Conservation (phyloP, 2,797 vertebrate genomes). For the Bucorvus abyssinicus region DNA sequence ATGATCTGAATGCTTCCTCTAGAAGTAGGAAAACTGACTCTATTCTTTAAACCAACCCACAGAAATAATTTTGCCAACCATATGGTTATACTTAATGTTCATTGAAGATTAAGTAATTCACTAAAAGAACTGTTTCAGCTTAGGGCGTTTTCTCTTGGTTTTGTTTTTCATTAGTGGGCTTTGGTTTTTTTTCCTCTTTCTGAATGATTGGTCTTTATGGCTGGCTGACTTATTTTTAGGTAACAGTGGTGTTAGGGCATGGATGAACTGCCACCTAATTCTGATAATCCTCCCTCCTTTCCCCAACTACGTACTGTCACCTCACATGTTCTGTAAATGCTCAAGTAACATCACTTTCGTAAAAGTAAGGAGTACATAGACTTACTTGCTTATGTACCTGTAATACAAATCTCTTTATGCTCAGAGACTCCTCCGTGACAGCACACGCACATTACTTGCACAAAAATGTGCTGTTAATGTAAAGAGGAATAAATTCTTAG, state of each 20-base stretch:
- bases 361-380: neutral
- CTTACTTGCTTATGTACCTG: neutral
- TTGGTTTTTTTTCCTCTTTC: neutral
- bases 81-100: neutral
- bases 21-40: neutral
- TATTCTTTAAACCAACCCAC: neutral
- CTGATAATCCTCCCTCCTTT: neutral
- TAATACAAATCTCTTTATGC: neutral
- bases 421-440: neutral
- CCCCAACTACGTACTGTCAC: accelerated
- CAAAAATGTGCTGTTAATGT: neutral
- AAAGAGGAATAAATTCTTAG: neutral
- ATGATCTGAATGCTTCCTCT: neutral
- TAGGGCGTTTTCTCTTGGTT: neutral
- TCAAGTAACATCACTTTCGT: neutral
- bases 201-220: neutral
- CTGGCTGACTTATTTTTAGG: neutral
- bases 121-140: neutral
- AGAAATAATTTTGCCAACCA: neutral
- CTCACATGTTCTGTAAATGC: neutral
- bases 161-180: neutral
- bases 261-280: neutral
- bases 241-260: neutral
- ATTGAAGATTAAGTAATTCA: neutral
- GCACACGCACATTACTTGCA: neutral